Conservation (phyloP, 1,140 invertebrate genomes). For the Lucilia sericata region DNA sequence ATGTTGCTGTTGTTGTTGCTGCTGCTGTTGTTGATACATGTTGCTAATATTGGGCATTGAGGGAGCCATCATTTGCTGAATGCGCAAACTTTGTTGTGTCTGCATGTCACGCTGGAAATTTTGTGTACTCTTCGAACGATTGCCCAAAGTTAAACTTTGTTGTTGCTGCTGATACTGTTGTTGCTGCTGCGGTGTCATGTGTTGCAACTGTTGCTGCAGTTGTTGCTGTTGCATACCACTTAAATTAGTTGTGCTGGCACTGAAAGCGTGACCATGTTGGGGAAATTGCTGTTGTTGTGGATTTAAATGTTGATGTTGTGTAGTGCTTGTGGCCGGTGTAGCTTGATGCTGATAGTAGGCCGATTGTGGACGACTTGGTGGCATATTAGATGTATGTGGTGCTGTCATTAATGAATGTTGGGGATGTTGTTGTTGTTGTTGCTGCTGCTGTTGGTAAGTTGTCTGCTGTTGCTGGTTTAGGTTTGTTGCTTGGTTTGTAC, state of each 20-base stretch:
- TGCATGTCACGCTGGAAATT: slow-evolving; percentile 59
- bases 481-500: slow-evolving; percentile 50
- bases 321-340: slow-evolving; percentile 50
- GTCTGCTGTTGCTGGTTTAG: slow-evolving; percentile 53
- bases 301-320: slow-evolving; percentile 51
- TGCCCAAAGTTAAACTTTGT: slow-evolving; percentile 58
- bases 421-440: slow-evolving; percentile 57
- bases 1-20: slow-evolving; percentile 56
- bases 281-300: slow-evolving; percentile 50
- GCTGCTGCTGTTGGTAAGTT: slow-evolving; percentile 52
- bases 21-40: slow-evolving; percentile 62
- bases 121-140: slow-evolving; percentile 60
- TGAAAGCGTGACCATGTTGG: slow-evolving; percentile 50
- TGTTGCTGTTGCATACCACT: slow-evolving; percentile 47
- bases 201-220: slow-evolving; percentile 51
- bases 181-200: slow-evolving; percentile 53
- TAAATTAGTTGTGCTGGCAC: slow-evolving; percentile 59
- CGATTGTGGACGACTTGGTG: slow-evolving; percentile 60
- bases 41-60: slow-evolving; percentile 68
- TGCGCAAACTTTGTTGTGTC: slow-evolving; percentile 59
- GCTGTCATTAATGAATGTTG: slow-evolving; percentile 51
- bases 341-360: slow-evolving; percentile 62
- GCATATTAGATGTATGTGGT: slow-evolving; percentile 52
- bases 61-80: slow-evolving; percentile 67
- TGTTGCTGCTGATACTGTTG: slow-evolving; percentile 56